Evolutionary conservation across 2,888 invertebrate species (phyloP), one percentile per base, ranked within the genome.

Genomic region (Pheosia gnoma): DNA sequence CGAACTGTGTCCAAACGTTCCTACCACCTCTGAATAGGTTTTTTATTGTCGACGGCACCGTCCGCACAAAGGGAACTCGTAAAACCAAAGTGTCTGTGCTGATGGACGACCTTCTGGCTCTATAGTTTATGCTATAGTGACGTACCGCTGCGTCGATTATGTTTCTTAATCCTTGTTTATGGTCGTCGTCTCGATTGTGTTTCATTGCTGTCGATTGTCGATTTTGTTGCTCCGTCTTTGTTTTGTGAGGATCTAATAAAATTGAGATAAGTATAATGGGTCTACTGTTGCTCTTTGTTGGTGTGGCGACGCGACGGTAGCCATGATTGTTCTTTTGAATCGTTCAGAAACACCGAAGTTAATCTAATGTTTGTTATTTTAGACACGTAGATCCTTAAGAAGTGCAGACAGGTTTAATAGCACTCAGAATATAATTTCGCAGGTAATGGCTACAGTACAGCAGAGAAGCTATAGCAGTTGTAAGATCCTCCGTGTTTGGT

Each of bases 11-110:
- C 79, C 72, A 78, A 82, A 81, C 80, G 80, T 83, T 74, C 74
- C 74, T 74, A 71, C 75, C 70, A 78, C 73, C 75, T 77, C 66
- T 77, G 82, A 86, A 88, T 86, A 85, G 85, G 78, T 77, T 82
- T 87, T 87, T 87, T 88, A 88, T 78, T 78, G 80, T 72, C 80
- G 70, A 75, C 78, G 77, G 77, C 71, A 71, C 77, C 73, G 77
- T 66, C 71, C 68, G 78, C 81, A 89, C 90, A 90, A 90, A 89
- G 85, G 88, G 83, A 82, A 79, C 62, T 83, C 86, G 80, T 90
- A 89, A 75, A 90, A 87, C 61, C 74, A 71, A 84, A 87, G 85
- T 86, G 86, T 81, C 82, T 77, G 77, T 72, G 68, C 70, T 75
- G 80, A 83, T 79, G 85, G 77, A 76, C 78, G 84, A 83, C 86